Percentiles rank a stretch among this genome's conserved stretches.
phyloP scores from a whole-genome alignment of 2,888 invertebrate species.

The Selenia dentaria region DNA sequence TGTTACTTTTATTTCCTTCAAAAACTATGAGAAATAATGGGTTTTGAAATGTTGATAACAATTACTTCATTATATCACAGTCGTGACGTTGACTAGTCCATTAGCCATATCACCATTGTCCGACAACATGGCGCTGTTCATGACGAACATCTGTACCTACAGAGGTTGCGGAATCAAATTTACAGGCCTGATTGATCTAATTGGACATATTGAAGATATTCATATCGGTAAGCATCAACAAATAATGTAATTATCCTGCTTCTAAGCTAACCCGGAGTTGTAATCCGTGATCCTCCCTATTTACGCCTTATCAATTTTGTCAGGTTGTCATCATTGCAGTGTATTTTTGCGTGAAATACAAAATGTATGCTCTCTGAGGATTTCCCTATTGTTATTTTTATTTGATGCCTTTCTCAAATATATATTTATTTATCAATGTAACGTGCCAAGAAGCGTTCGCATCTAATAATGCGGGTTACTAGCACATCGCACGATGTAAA shows the following conservation, averaged over 20 bases:
- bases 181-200: conserved; percentile 91
- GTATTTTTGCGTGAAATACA: conserved; percentile 55
- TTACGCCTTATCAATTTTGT: conserved; percentile 73
- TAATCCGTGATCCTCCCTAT: conserved; percentile 63
- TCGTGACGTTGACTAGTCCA: conserved; percentile 66
- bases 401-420: conserved; percentile 19
- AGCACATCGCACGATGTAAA: conserved; percentile 20
- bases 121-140: conserved; percentile 94
- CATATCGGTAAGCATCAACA: conserved; percentile 90
- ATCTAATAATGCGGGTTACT: conserved; percentile 9
- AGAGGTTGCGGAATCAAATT: conserved; percentile 94
- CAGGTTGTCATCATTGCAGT: conserved; percentile 74
- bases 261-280: conserved; percentile 40
- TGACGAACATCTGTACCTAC: conserved; percentile 95
- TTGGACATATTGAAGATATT: conserved; percentile 94
- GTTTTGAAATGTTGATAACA: conserved; percentile 18
- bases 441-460: conserved; percentile 23
- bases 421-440: conserved; percentile 24
- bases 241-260: conserved; percentile 21
- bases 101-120: conserved; percentile 54
- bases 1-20: too few relatives aligned
- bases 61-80: conserved; percentile 22
- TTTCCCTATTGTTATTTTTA: conserved; percentile 22
- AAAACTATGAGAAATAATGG: too few relatives aligned
- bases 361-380: conserved; percentile 24